Conservation (phyloP, 2,888 invertebrate species). For the Tiphia femorata region DNA sequence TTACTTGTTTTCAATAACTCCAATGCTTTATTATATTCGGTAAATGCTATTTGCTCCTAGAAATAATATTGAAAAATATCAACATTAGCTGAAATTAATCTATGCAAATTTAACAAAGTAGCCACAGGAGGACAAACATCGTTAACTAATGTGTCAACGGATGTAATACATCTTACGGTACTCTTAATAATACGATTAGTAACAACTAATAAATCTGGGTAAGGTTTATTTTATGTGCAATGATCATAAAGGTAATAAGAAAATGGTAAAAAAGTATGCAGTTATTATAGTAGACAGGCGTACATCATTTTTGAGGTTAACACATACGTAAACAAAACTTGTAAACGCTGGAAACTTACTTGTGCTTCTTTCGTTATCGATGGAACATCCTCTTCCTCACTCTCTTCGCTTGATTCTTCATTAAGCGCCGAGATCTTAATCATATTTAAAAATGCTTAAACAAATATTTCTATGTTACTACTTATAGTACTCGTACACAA, state of each 20-base stretch:
- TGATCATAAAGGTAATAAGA: background rate
- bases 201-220: background rate
- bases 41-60: slow-evolving; percentile 85
- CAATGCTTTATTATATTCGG: slow-evolving; percentile 84
- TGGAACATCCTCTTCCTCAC: slow-evolving; percentile 72
- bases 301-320: background rate
- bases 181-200: background rate
- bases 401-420: slow-evolving; percentile 75
- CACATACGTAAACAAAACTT: background rate
- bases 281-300: no score
- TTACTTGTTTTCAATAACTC: slow-evolving; percentile 78
- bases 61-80: background rate
- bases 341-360: slow-evolving; percentile 57
- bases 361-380: slow-evolving; percentile 74
- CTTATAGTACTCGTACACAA: slow-evolving; percentile 28
- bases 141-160: no score
- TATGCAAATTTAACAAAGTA: no score
- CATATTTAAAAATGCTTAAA: slow-evolving; percentile 64
- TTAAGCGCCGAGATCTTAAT: slow-evolving; percentile 78
- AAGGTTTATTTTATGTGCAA: background rate
- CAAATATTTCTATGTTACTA: no score
- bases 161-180: background rate
- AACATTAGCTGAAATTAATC: no score
- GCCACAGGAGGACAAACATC: no score
- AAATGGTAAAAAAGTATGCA: background rate